Percentiles rank a stretch among this genome's conserved stretches.
Evolutionary conservation across 2,797 vertebrate species (phyloP).

Genomic region (Apogon hyalosoma): DNA sequence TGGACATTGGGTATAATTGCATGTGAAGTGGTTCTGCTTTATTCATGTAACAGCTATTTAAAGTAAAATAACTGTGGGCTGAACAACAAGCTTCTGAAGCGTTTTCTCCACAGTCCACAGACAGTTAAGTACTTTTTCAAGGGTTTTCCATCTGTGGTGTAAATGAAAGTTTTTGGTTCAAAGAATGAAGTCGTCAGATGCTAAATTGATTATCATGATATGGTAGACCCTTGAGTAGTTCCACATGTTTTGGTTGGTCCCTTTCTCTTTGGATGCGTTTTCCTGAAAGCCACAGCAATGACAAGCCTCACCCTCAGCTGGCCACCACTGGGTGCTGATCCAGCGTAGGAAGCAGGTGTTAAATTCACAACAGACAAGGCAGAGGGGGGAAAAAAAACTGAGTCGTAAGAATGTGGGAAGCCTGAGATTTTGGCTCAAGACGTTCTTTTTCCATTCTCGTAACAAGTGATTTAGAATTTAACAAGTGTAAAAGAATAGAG

Average conservation of each 20-base stretch:
- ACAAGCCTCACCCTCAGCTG: slow-evolving; percentile 50
- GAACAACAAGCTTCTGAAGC: background rate
- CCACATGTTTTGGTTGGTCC: slow-evolving; percentile 48
- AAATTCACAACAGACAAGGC: slow-evolving; percentile 50
- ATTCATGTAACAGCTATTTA: slow-evolving; percentile 16
- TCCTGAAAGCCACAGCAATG: slow-evolving; percentile 20
- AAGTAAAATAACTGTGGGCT: background rate
- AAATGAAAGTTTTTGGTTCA: background rate
- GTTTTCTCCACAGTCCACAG: slow-evolving; percentile 8
- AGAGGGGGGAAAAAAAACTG: slow-evolving; percentile 8
- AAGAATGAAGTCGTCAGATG: slow-evolving; percentile 6
- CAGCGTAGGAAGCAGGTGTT: slow-evolving; percentile 61
- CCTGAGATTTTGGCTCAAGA: slow-evolving; percentile 19
- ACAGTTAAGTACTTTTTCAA: slow-evolving; percentile 13
- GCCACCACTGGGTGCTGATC: slow-evolving; percentile 50
- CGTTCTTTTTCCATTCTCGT: background rate
- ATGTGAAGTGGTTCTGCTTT: slow-evolving; percentile 24
- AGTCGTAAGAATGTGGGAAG: slow-evolving; percentile 40
- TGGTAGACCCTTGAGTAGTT: slow-evolving; percentile 37
- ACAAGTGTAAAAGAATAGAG: background rate
- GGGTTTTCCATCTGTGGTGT: slow-evolving; percentile 11
- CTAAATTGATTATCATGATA: slow-evolving; percentile 42
- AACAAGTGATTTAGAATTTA: background rate
- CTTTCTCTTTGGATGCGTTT: slow-evolving; percentile 44
- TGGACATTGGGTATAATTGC: background rate